Evolutionary conservation across 2,113 vertebrate species (phyloP).

Genomic region (Thinocorus orbignyianus): DNA sequence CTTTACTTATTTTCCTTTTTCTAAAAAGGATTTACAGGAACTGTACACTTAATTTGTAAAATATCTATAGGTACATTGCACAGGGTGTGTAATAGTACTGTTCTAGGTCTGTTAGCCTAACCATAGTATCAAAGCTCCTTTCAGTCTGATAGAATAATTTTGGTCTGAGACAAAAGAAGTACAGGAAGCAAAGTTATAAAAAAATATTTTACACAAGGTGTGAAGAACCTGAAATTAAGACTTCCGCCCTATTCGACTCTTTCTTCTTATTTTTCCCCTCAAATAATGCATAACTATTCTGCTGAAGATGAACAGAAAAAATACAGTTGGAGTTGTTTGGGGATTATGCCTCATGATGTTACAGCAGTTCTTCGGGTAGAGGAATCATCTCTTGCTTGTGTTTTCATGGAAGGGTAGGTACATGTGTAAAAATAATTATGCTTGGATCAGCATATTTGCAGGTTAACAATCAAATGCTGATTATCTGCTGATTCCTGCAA

Average conservation of each 20-base stretch:
- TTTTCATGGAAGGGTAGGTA: not conserved
- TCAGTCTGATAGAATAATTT: not conserved
- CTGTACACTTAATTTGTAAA: not conserved
- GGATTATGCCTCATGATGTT: not conserved
- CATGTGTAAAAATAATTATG: constrained; percentile 27
- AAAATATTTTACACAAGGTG: not conserved
- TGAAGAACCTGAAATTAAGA: not conserved
- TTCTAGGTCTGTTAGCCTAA: not conserved
- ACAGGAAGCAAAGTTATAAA: not conserved
- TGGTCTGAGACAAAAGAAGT: not conserved
- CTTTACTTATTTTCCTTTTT: not conserved
- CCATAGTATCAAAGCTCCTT: not conserved
- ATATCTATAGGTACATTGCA: not conserved
- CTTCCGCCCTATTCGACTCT: not conserved
- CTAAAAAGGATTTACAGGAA: not conserved
- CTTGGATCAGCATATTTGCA: constrained; percentile 57
- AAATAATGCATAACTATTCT: not conserved
- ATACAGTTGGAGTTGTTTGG: not conserved
- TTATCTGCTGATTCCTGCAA: constrained; percentile 71
- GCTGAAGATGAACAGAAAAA: not conserved
- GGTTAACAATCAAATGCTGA: constrained; percentile 54
- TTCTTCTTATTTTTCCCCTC: too few relatives aligned
- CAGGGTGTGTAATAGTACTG: not conserved
- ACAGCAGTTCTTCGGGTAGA: not conserved
- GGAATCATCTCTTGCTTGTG: not conserved